Evolutionary conservation across 2,888 invertebrate genomes (phyloP), one percentile per base, ranked within the genome.

Genomic region (Heteromurus nitidus): DNA sequence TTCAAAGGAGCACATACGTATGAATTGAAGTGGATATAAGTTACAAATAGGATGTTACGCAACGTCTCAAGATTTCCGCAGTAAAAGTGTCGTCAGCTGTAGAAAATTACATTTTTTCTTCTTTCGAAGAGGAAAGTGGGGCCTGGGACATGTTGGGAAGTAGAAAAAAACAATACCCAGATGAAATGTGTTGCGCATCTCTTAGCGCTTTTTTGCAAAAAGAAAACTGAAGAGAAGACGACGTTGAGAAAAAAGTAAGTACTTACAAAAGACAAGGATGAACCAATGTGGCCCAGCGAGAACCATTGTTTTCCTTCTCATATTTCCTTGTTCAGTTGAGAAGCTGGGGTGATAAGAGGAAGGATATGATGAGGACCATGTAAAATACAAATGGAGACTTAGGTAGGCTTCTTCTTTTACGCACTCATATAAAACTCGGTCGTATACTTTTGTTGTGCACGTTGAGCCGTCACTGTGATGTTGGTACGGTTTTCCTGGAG

Each of bases 181-280:
- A n/a, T 16, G 36, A 18, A 20, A 64, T 64, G n/a, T 28, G 13
- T 42, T 16, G 7, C 3, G n/a, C 47, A 24, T 13, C 24, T 62
- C 20, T 18, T 58, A 58, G n/a, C 11, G n/a, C 13, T 9, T 31
- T 68, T 9, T 28, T 28, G 3, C 16, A 53, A 53, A 24, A 62
- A 62, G 18, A 24, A 13, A 62, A 7, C 16, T 28, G 62, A 18
- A 13, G 9, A 22, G n/a, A 62, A 62, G 26, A 20, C 9, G 22
- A 50, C 53, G 1, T 18, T 28, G 30, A 68, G 20, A 30, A 50
- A 53, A 50, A 53, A 68, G 16, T 18, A 58, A 22, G 28, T 24
- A 87, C 87, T 87, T 85, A 87, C 87, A 87, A 58, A 86, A 83
- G 28, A 87, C 82, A 7, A 87, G 80, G 74, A 86, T 84, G 85